Base-by-base conservation (phyloP, 1,140 invertebrate genomes). In the Mamestra configurata region DNA sequence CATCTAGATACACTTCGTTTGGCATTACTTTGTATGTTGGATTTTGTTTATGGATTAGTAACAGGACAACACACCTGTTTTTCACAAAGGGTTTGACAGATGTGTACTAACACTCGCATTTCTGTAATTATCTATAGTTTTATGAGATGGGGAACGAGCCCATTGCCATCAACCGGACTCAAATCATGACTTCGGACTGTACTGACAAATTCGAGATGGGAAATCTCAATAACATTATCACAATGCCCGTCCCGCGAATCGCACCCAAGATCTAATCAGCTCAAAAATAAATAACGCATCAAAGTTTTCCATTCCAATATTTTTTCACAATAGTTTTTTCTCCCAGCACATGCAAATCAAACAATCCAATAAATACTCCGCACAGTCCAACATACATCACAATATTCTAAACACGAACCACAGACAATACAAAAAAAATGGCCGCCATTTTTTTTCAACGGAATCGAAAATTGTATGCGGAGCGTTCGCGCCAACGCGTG, bases 391-490 rank as follows among this genome's bases (percentile, higher is more conserved):
- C 22, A 27, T 57, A 24, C 13, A 27, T 40, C 35, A 66, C 8
- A n/a, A 40, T 40, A 66, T 66, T 66, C 35, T 66, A 66, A 40
- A 66, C 61, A 66, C 61, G 18, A 35, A 46, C 64, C 35, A 53
- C 75, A 66, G 59, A 77, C 59, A 77, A 77, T 77, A 22, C 15
- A 72, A 35, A 72, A 72, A 71, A 72, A 53, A 35, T 5, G 27
- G 24, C 64, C 37, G 5, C 20, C 40, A 24, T 46, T 72, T 72
- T 72, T 66, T 77, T 59, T 61, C 35, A 64, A 68, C 31, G 18
- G 43, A 35, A 43, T 35, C 53, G 46, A 77, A 37, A 77, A 77
- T 77, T 40, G 61, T 68, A 55, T 27, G 73, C 40, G 40, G n/a
- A 61, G 10, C 22, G 24, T 37, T 64, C 57, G 72, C 72, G 72